Evolutionary conservation across 2,797 vertebrate species (phyloP), one percentile per base, ranked within the genome.

Genomic region (Rachycentron canadum): DNA sequence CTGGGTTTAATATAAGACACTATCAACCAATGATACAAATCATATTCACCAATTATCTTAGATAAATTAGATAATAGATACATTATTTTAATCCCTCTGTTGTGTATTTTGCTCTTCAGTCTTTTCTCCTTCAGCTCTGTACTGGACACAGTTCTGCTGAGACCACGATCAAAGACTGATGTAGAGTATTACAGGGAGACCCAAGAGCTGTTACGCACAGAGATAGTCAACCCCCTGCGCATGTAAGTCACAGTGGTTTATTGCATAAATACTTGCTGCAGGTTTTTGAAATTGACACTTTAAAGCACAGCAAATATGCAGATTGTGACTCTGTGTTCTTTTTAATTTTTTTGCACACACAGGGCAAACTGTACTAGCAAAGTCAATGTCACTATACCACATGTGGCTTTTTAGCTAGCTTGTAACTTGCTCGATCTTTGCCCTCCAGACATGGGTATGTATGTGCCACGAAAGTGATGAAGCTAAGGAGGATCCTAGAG

Each of bases 401-500:
- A 66, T 59, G 30, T 69, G 10, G 3, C 3, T 65, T 1, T 38
- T 47, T 63, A 59, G 7, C 25, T 14, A 58, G 41, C 21, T 30
- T 49, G 11, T 79, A 63, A 55, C 47, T 53, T 56, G 12, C 26
- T 36, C 0, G 1, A 19, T 66, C 17, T 83, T 47, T 74, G 28
- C 83, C 11, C 60, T 67, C 3, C 88, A 99, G 98, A 96, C 98
- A 97, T 0, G 98, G 98, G 56, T 99, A 99, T 69, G 98, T 99
- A 64, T 99, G 98, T 89, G 98, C 98, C 70, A 99, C 98, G 47
- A 99, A 99, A 95, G 97, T 99, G 89, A 99, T 99, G 98, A 99
- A 99, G 88, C 92, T 99, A 64, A 95, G 98, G 90, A 97, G 98
- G 90, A 98, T 99, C 83, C 94, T 99, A 90, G 98, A 99, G 92